Evolutionary conservation across 2,113 vertebrate species (phyloP).

Genomic region (Sphyrna mokarran): DNA sequence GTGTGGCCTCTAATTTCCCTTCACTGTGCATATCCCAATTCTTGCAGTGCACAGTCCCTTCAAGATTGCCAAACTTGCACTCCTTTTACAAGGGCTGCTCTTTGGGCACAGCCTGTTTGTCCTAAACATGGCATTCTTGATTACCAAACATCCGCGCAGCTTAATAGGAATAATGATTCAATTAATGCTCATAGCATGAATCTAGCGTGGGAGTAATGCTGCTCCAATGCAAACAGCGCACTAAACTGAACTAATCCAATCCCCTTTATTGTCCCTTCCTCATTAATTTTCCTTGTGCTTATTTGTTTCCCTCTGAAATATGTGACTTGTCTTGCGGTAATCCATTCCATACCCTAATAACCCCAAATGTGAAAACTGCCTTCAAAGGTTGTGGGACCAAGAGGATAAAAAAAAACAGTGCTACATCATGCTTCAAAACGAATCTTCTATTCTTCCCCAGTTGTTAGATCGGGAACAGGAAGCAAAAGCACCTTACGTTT

Average conservation of each 20-base stretch:
- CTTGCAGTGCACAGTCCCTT: too few relatives aligned
- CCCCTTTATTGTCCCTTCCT: neutral
- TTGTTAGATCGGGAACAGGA: neutral
- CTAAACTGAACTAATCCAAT: too few relatives aligned
- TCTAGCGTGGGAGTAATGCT: neutral
- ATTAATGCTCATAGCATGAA: neutral
- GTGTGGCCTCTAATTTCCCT: too few relatives aligned
- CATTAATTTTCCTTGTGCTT: neutral
- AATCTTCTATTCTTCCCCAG: neutral
- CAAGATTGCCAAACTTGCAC: too few relatives aligned
- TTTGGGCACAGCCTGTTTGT: too few relatives aligned
- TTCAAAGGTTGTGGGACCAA: neutral
- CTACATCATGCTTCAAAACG: neutral
- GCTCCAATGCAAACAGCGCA: neutral
- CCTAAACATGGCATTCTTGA: too few relatives aligned
- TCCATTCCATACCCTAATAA: neutral
- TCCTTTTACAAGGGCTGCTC: too few relatives aligned
- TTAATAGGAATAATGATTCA: too few relatives aligned
- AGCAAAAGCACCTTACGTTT: neutral
- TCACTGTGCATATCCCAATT: too few relatives aligned
- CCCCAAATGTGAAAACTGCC: neutral
- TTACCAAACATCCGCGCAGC: too few relatives aligned
- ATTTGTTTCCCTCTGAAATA: neutral
- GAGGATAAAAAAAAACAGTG: neutral
- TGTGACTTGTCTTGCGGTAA: neutral